phyloP scores from a whole-genome alignment of 2,888 invertebrate genomes.

The Leucania comma region DNA sequence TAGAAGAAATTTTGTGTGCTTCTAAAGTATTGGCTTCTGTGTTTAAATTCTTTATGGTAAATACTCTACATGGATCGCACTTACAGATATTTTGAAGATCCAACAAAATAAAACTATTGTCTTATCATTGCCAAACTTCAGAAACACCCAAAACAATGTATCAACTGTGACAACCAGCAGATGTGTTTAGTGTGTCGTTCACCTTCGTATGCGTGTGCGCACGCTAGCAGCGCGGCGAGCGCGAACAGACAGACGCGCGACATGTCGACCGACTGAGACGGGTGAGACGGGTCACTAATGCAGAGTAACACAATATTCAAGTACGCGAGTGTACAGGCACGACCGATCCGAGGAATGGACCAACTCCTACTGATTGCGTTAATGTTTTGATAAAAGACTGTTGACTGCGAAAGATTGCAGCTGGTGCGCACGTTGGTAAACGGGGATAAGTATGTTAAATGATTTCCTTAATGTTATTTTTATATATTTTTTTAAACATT shows the following conservation, averaged over 20 bases:
- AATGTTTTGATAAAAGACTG: constrained; percentile 78
- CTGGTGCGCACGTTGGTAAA: constrained; percentile 44
- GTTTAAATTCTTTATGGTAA: not conserved
- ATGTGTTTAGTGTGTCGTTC: constrained; percentile 68
- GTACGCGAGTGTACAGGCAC: constrained; percentile 9
- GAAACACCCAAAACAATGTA: constrained; percentile 69
- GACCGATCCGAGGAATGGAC: constrained; percentile 31
- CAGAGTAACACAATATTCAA: constrained; percentile 18
- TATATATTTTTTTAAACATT: not conserved
- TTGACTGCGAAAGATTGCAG: constrained; percentile 78
- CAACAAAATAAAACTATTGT: not conserved
- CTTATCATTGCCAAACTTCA: constrained; percentile 42
- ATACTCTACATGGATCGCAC: not conserved
- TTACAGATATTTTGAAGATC: not conserved
- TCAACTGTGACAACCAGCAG: constrained; percentile 66
- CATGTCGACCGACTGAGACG: constrained; percentile 66
- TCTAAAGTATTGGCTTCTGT: constrained; percentile 47
- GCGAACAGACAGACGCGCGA: constrained; percentile 71
- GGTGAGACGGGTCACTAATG: constrained; percentile 12
- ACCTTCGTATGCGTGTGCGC: constrained; percentile 77
- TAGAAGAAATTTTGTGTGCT: constrained; percentile 65
- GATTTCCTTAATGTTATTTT: constrained; percentile 9
- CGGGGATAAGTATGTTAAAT: constrained; percentile 20
- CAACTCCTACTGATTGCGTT: constrained; percentile 57
- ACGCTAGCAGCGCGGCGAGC: constrained; percentile 71